Percentiles rank a stretch among this genome's conserved stretches.
Conservation (phyloP, 2,113 vertebrate genomes). For the Vulpes lagopus region DNA sequence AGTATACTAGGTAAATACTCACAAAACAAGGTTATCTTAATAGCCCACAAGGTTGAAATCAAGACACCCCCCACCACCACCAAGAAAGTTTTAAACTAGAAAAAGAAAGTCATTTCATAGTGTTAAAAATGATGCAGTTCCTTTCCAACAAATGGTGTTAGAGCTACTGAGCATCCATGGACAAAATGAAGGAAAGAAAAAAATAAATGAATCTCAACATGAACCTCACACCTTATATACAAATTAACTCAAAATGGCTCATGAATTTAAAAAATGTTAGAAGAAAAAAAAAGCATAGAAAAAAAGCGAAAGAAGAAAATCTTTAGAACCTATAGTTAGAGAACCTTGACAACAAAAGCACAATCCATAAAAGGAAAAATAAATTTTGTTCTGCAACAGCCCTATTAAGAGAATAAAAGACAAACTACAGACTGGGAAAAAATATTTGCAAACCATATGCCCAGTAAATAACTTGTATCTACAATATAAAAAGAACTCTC, state of each 20-base stretch:
- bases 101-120: neutral
- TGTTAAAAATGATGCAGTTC: neutral
- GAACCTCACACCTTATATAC: neutral
- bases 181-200: neutral
- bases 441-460: neutral
- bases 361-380: conserved; percentile 1
- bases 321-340: neutral
- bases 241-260: neutral
- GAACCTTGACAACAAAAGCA: neutral
- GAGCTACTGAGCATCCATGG: neutral
- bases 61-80: neutral
- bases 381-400: neutral
- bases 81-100: neutral
- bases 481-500: neutral
- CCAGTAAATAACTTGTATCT: neutral
- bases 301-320: neutral
- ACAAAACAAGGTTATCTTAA: neutral
- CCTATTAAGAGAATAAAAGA: neutral
- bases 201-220: neutral
- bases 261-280: conserved; percentile 15
- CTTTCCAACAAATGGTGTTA: neutral
- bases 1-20: neutral
- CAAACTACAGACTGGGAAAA: neutral
- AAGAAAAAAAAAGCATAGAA: neutral
- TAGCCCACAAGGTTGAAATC: neutral